phyloP scores from a whole-genome alignment of 2,888 invertebrate species.

The Cheiracanthium punctorium region DNA sequence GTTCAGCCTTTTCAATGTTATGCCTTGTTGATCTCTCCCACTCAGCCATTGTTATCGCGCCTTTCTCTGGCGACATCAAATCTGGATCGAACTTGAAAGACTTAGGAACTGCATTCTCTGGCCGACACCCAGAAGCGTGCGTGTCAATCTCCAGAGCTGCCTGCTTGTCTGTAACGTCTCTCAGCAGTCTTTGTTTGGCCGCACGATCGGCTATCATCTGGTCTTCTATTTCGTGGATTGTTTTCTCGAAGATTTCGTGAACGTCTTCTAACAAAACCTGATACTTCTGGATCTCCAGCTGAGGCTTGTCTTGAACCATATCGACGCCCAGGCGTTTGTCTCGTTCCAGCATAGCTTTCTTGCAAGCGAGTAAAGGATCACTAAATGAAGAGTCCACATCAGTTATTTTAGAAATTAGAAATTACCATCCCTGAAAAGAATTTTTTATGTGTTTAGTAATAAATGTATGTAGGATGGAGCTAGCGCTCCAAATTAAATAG shows the following conservation, averaged over 20 bases:
- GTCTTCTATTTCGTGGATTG: constrained; percentile 48
- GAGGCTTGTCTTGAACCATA: constrained; percentile 57
- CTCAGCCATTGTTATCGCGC: constrained; percentile 45
- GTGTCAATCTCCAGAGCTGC: constrained; percentile 57
- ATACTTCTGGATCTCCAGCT: constrained; percentile 51
- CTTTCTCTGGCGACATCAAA: constrained; percentile 45
- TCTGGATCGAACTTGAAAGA: constrained; percentile 49
- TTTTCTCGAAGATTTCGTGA: constrained; percentile 24
- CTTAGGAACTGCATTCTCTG: constrained; percentile 24
- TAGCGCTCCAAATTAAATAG: no score
- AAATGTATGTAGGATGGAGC: no score
- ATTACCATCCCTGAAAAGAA: no score
- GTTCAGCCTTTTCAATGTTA: constrained; percentile 57
- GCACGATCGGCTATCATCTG: constrained; percentile 55
- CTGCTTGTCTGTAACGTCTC: constrained; percentile 59
- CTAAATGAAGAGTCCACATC: neutral
- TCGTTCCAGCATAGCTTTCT: constrained; percentile 42
- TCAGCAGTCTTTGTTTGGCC: constrained; percentile 42
- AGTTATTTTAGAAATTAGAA: no score
- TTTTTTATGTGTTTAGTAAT: no score
- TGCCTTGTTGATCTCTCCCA: constrained; percentile 60
- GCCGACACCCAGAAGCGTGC: constrained; percentile 45
- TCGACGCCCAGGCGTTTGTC: constrained; percentile 53
- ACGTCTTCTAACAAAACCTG: constrained; percentile 38
- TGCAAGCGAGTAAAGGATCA: constrained; percentile 35